Evolutionary conservation across 2,888 invertebrate genomes (phyloP).

Genomic region (Perizoma flavofasciatum): DNA sequence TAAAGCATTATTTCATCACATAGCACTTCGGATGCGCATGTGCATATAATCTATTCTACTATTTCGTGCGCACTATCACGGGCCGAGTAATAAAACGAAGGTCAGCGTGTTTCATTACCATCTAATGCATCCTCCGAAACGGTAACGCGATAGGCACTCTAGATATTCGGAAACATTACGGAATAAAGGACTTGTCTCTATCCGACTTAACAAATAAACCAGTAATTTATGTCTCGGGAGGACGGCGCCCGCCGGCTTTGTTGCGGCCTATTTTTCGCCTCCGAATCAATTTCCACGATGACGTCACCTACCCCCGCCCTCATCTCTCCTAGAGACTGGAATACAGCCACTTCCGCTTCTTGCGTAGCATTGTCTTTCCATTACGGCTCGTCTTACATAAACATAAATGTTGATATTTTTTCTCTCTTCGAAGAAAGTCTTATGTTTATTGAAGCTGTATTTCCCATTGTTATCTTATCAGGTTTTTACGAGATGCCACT

Average conservation of each 20-base stretch:
- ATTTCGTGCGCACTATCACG: slow-evolving; percentile 24
- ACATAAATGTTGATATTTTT: slow-evolving; percentile 49
- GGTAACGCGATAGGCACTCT: slow-evolving; percentile 54
- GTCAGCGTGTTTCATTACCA: slow-evolving; percentile 25
- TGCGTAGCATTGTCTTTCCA: slow-evolving; percentile 60
- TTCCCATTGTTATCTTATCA: slow-evolving; percentile 36
- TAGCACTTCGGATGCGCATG: slow-evolving; percentile 12
- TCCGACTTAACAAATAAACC: slow-evolving; percentile 65
- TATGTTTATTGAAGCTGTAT: slow-evolving; percentile 33
- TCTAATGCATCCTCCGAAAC: slow-evolving; percentile 45
- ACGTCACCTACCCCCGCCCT: slow-evolving; percentile 61
- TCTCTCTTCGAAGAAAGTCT: slow-evolving; percentile 40
- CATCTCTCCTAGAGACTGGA: slow-evolving; percentile 59
- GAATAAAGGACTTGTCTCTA: slow-evolving; percentile 57
- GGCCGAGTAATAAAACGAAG: slow-evolving; percentile 28
- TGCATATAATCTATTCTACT: slow-evolving; percentile 15
- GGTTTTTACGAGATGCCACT: slow-evolving; percentile 35
- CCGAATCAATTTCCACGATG: slow-evolving; percentile 78
- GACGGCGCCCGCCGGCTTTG: slow-evolving; percentile 68
- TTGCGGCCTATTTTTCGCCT: slow-evolving; percentile 76
- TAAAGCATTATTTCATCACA: slow-evolving; percentile 7
- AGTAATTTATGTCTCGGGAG: slow-evolving; percentile 72
- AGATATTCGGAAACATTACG: slow-evolving; percentile 51
- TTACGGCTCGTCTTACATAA: slow-evolving; percentile 52
- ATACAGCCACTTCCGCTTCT: slow-evolving; percentile 69